Evolutionary conservation across 2,888 invertebrate species (phyloP), one percentile per base, ranked within the genome.

Genomic region (Hydrotaea cyrtoneurina): DNA sequence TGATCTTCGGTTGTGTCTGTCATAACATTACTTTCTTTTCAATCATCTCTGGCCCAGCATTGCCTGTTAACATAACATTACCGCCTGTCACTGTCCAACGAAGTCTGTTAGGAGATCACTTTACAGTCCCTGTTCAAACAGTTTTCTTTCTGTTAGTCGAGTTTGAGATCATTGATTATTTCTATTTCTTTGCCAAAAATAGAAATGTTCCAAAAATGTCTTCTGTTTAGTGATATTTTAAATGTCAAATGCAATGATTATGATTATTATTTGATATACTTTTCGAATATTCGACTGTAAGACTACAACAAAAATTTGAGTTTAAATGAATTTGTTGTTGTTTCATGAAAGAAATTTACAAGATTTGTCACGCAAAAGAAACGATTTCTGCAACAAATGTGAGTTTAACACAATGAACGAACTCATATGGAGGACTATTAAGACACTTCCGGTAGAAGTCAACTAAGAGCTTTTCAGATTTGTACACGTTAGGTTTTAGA

Each of bases 341-440:
- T 50, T 50, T 50, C 15, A 43, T 71, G 64, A 31, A 55, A 59
- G 17, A 36, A 80, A 78, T 84, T 83, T 81, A 84, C 78, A 84
- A 62, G 78, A 75, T 43, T 77, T 53, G 55, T n/a, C n/a, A n/a
- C n/a, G n/a, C n/a, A 43, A 72, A 72, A 11, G 26, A 55, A 73
- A 79, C 69, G 59, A 82, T 82, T 43, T 55, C 19, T 8, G 17
- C n/a, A 55, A 21, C 59, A 26, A 59, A 59, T 59, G 23, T 59
- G 26, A 69, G 23, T 46, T 3, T 7, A 13, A 13, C 50, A 13
- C 50, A n/a, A n/a, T n/a, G n/a, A 50, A 43, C 13, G 50, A 50
- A n/a, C 50, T 50, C 50, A 5, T 50, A 50, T n/a, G 50, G 50
- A 50, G 50, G 7, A 50, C 50, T 50, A 50, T 50, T n/a, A n/a